phyloP scores from a whole-genome alignment of 2,888 invertebrate genomes.

The Campaea margaritaria region DNA sequence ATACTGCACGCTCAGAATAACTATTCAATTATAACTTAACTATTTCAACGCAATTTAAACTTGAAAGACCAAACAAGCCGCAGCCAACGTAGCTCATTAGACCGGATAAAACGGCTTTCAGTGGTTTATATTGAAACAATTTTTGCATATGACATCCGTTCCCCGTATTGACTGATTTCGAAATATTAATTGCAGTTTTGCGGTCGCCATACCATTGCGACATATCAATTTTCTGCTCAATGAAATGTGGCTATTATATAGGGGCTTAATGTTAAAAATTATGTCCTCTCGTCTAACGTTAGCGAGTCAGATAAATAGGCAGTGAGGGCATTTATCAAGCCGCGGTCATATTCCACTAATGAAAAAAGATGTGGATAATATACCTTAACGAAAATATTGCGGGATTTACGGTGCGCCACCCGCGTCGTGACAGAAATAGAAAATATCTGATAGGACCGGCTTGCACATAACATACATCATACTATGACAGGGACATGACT shows the following conservation, averaged over 20 bases:
- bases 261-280: constrained; percentile 35
- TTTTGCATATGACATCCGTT: constrained; percentile 14
- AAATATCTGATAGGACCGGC: constrained; percentile 66
- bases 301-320: constrained; percentile 46
- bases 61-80: constrained; percentile 9
- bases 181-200: constrained; percentile 20
- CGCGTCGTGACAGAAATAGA: constrained; percentile 76
- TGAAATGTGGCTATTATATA: constrained; percentile 12
- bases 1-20: constrained; percentile 12
- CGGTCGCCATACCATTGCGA: neutral
- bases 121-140: neutral
- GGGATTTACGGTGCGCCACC: constrained; percentile 66
- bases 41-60: constrained; percentile 14
- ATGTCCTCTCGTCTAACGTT: constrained; percentile 31
- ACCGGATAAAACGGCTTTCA: neutral
- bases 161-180: constrained; percentile 1
- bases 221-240: neutral
- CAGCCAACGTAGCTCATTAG: constrained; percentile 7
- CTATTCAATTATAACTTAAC: constrained; percentile 22
- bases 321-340: constrained; percentile 56
- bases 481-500: constrained; percentile 65
- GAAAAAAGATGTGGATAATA: constrained; percentile 65
- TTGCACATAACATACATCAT: constrained; percentile 68
- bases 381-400: constrained; percentile 67
- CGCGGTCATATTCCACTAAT: constrained; percentile 60